Conservation (phyloP, 2,797 vertebrate species). For the Amniataba percoides region DNA sequence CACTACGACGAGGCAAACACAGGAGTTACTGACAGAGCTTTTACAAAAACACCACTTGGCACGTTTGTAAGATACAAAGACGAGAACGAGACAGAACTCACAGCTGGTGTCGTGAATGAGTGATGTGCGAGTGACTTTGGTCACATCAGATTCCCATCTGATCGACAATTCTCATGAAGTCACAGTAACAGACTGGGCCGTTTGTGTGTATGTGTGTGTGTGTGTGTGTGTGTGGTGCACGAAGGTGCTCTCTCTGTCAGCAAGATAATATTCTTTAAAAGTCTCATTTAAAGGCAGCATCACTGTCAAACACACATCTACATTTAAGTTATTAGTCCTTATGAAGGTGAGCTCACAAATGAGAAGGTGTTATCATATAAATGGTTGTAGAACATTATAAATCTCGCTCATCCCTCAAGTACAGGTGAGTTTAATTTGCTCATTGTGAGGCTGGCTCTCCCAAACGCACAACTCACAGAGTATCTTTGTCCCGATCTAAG, state of each 20-base stretch:
- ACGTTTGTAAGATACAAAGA: constrained; percentile 24
- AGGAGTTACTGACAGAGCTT: constrained; percentile 34
- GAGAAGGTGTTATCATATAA: constrained; percentile 16
- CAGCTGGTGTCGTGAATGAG: constrained; percentile 48
- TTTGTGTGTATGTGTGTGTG: constrained; percentile 29
- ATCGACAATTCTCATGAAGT: constrained; percentile 78
- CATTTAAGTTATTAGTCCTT: constrained; percentile 26
- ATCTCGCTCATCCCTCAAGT: constrained; percentile 6
- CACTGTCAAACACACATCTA: constrained; percentile 45
- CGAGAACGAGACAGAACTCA: constrained; percentile 48
- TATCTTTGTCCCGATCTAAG: constrained; percentile 18
- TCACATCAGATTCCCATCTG: constrained; percentile 87
- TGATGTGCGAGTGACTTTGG: constrained; percentile 71
- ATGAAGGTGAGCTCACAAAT: constrained; percentile 11
- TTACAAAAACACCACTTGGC: constrained; percentile 33
- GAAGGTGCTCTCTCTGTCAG: constrained; percentile 35
- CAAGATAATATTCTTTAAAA: constrained; percentile 4
- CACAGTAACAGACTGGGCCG: constrained; percentile 52
- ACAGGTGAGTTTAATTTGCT: constrained; percentile 20
- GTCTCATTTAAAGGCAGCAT: constrained; percentile 28
- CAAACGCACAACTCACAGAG: constrained; percentile 10
- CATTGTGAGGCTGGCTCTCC: constrained; percentile 22
- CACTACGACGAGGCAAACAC: constrained; percentile 32
- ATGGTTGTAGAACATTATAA: constrained; percentile 30
- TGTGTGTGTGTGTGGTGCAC: constrained; percentile 14